Percentiles rank a stretch among this genome's conserved stretches.
These are phyloP conservation scores for Subacronicta megacephala DNA, from an alignment of 2,888 invertebrate species.

Conservation along the genomic window DNA sequence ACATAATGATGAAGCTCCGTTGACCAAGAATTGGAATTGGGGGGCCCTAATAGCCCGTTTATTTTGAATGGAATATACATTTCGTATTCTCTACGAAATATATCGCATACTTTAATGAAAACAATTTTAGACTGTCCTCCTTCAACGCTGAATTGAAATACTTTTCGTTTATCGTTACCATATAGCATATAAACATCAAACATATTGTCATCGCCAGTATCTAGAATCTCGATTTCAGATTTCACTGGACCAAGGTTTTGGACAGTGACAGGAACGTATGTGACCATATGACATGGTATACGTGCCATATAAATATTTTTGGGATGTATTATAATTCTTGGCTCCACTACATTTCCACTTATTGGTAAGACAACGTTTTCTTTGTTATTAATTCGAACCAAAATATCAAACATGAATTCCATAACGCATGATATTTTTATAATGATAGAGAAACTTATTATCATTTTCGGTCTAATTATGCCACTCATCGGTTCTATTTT, in stretches of 20 bases:
- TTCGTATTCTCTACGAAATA: constrained; percentile 85
- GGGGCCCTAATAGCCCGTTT: constrained; percentile 90
- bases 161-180: constrained; percentile 77
- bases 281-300: constrained; percentile 79
- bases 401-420: constrained; percentile 79
- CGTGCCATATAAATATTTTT: constrained; percentile 84
- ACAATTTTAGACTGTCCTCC: constrained; percentile 78
- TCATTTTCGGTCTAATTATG: constrained; percentile 84
- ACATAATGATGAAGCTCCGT: constrained; percentile 78
- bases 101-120: constrained; percentile 77
- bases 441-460: constrained; percentile 81
- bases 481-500: constrained; percentile 87
- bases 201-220: constrained; percentile 77
- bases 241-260: constrained; percentile 75
- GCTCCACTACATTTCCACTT: constrained; percentile 85
- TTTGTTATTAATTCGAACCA: constrained; percentile 82
- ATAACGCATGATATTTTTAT: constrained; percentile 81
- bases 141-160: constrained; percentile 72
- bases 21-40: constrained; percentile 68
- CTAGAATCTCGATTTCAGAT: constrained; percentile 71
- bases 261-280: constrained; percentile 78
- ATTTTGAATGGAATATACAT: constrained; percentile 90
- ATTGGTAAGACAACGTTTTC: constrained; percentile 80
- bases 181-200: constrained; percentile 75
- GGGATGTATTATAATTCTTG: constrained; percentile 85